Evolutionary conservation across 2,113 vertebrate genomes (phyloP).

Genomic region (Raja brachyura): DNA sequence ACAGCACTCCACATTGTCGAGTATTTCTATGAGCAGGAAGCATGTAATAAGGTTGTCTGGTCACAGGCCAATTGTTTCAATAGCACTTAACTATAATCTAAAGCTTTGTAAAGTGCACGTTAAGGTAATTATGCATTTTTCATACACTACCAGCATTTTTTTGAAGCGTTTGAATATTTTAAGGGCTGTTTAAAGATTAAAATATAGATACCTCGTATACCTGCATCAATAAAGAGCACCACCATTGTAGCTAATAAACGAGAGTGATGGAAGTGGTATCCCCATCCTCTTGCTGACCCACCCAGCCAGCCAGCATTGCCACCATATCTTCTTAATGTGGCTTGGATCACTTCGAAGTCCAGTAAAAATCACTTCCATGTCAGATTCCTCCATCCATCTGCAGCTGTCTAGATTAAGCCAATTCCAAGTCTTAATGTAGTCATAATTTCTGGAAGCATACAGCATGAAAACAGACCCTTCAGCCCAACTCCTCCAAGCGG

Average conservation of each 20-base stretch:
- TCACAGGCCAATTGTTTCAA: not conserved
- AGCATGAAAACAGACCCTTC: too few species aligned
- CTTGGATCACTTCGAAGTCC: not conserved
- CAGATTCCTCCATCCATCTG: not conserved
- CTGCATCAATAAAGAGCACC: not conserved
- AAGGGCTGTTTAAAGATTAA: not conserved
- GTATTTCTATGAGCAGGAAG: not conserved
- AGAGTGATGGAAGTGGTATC: not conserved
- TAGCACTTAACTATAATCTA: not conserved
- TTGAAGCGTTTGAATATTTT: not conserved
- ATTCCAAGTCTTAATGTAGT: not conserved
- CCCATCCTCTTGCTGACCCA: not conserved
- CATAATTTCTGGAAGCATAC: not conserved
- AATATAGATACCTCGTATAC: not conserved
- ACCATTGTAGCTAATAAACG: too few species aligned
- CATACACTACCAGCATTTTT: not conserved
- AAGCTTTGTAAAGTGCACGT: not conserved
- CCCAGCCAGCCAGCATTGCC: not conserved
- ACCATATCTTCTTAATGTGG: not conserved
- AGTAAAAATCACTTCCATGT: not conserved
- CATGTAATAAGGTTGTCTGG: not conserved
- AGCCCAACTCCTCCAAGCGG: too few species aligned
- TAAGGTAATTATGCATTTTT: not conserved
- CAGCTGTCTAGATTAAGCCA: not conserved
- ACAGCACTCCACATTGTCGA: conserved; percentile 10